Evolutionary conservation across 1,140 invertebrate genomes (phyloP).

Genomic region (Proales similis): DNA sequence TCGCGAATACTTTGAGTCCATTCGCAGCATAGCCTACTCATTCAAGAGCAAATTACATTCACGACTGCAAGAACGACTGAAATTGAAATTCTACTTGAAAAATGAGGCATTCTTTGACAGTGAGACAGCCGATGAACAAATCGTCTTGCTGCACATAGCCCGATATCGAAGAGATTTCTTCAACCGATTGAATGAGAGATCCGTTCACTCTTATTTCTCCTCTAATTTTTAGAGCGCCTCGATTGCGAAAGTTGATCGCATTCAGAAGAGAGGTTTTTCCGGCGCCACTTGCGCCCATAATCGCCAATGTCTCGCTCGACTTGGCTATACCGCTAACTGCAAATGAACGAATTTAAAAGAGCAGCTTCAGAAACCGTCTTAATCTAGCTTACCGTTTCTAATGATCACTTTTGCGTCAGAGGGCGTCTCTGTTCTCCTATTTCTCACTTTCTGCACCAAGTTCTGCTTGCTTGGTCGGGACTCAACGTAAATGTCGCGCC

Average conservation of each 20-base stretch:
- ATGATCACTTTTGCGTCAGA: no score
- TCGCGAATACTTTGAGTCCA: slow-evolving; percentile 73
- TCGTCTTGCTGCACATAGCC: slow-evolving; percentile 86
- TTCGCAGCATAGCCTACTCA: slow-evolving; percentile 61
- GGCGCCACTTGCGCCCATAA: slow-evolving; percentile 68
- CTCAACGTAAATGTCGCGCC: no score
- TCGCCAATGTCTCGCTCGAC: slow-evolving; percentile 78
- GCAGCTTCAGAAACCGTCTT: no score
- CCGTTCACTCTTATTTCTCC: slow-evolving; percentile 60
- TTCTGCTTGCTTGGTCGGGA: no score
- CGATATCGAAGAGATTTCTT: slow-evolving; percentile 55
- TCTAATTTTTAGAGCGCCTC: slow-evolving; percentile 62
- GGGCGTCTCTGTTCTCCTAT: no score
- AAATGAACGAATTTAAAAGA: no score
- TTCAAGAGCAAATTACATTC: background rate
- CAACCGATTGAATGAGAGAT: slow-evolving; percentile 39
- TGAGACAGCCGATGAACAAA: slow-evolving; percentile 57
- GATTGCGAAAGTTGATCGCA: slow-evolving; percentile 70
- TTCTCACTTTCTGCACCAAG: no score
- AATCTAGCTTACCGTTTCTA: no score
- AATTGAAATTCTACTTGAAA: slow-evolving; percentile 51
- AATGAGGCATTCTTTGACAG: slow-evolving; percentile 57
- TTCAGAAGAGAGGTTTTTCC: slow-evolving; percentile 93
- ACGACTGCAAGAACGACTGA: background rate
- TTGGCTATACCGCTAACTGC: slow-evolving; percentile 71